Conservation (phyloP, 2,113 vertebrate species). For the Notarius lentiginosus region DNA sequence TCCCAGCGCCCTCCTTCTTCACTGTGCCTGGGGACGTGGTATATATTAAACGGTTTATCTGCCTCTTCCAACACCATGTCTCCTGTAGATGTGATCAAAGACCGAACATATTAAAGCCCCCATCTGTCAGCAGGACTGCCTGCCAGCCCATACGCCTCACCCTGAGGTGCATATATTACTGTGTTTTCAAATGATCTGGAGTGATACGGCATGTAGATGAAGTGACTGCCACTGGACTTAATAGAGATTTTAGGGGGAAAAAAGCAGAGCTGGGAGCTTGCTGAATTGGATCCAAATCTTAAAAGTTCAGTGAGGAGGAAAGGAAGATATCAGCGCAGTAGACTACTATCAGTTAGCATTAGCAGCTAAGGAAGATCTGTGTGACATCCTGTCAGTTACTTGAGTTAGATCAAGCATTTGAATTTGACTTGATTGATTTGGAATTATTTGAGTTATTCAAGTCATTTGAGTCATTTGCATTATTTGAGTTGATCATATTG, state of each 20-base stretch:
- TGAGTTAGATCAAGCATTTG: background rate
- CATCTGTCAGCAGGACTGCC: conserved; percentile 42
- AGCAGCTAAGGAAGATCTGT: background rate
- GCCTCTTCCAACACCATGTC: conserved; percentile 38
- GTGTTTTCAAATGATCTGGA: conserved; percentile 19
- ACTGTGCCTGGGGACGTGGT: conserved; percentile 43
- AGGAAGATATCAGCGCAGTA: conserved; percentile 12
- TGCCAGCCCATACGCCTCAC: conserved; percentile 11
- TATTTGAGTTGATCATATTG: background rate
- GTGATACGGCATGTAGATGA: conserved; percentile 27
- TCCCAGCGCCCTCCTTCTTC: conserved; percentile 20
- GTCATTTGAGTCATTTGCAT: background rate
- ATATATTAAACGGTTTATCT: conserved; percentile 62
- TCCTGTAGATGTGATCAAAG: conserved; percentile 51
- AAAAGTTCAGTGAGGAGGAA: background rate
- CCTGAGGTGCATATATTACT: conserved; percentile 40
- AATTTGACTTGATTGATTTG: background rate
- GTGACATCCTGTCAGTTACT: background rate
- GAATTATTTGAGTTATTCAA: background rate
- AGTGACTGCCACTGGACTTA: conserved; percentile 31
- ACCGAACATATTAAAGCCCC: conserved; percentile 43
- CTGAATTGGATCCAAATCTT: background rate
- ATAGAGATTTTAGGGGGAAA: conserved; percentile 12
- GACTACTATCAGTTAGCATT: background rate
- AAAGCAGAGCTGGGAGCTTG: background rate